Percentiles rank a stretch among this genome's conserved stretches.
These are phyloP conservation scores for Temnothorax nylanderi DNA, from an alignment of 1,140 invertebrate genomes.

Conservation along the genomic window DNA sequence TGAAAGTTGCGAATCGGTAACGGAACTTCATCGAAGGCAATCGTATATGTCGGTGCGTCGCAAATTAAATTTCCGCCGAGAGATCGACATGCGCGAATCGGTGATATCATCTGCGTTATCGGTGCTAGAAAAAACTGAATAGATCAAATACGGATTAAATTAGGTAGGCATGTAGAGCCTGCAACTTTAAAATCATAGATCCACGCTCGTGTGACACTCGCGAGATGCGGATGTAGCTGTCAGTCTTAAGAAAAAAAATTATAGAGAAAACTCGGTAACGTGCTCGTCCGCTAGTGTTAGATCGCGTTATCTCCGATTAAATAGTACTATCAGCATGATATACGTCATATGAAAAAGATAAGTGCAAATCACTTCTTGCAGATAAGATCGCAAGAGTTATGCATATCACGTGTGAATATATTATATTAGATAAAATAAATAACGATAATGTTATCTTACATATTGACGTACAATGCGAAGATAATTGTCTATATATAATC, in stretches of 20 bases:
- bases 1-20: not conserved
- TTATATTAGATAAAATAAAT: not conserved
- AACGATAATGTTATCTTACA: not conserved
- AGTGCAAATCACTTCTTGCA: not conserved
- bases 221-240: not conserved
- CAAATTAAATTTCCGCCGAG: not conserved
- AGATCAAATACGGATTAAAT: not conserved
- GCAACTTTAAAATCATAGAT: not conserved
- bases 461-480: not conserved
- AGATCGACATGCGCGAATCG: not conserved
- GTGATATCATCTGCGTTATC: not conserved
- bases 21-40: not conserved
- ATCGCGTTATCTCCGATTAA: constrained; percentile 6
- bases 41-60: not conserved
- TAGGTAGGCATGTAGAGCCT: not conserved
- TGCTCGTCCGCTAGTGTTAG: not conserved
- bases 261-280: not conserved
- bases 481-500: not conserved
- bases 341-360: constrained; percentile 20
- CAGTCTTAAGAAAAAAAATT: not conserved
- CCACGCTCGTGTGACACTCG: not conserved
- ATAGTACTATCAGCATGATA: constrained; percentile 28
- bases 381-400: constrained; percentile 25
- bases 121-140: not conserved
- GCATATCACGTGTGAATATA: not conserved